Conservation (phyloP, 1,140 invertebrate genomes). For the Lanistes nyassanus region DNA sequence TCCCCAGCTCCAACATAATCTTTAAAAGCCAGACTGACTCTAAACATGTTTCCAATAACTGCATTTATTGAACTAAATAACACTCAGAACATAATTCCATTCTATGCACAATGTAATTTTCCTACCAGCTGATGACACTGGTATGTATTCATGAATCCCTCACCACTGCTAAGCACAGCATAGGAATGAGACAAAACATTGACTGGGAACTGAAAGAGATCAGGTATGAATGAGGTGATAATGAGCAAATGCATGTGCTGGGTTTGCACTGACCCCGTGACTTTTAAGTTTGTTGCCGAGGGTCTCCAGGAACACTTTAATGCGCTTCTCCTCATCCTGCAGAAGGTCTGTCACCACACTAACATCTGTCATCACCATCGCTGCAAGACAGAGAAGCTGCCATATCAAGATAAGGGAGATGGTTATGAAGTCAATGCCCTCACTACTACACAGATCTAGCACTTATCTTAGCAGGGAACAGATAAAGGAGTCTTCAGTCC, state of each 20-base stretch:
- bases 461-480: neutral
- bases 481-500: neutral
- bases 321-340: conserved; percentile 57
- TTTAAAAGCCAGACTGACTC: too few species aligned
- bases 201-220: too few species aligned
- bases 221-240: neutral
- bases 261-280: conserved; percentile 43
- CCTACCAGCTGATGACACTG: too few species aligned
- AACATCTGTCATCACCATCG: conserved; percentile 61
- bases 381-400: conserved; percentile 35
- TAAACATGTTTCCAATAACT: too few species aligned
- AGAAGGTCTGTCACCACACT: conserved; percentile 55
- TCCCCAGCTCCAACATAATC: too few species aligned
- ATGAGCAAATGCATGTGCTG: neutral
- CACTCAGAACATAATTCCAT: too few species aligned
- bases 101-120: too few species aligned
- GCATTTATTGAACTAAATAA: too few species aligned
- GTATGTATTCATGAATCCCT: too few species aligned
- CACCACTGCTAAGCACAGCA: too few species aligned
- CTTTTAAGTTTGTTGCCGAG: conserved; percentile 57
- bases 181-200: too few species aligned
- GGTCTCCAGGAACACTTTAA: conserved; percentile 49
- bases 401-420: neutral
- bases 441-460: neutral
- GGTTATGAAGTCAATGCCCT: neutral